Conservation (phyloP, 2,797 vertebrate genomes). For the Manis crassicaudata region DNA sequence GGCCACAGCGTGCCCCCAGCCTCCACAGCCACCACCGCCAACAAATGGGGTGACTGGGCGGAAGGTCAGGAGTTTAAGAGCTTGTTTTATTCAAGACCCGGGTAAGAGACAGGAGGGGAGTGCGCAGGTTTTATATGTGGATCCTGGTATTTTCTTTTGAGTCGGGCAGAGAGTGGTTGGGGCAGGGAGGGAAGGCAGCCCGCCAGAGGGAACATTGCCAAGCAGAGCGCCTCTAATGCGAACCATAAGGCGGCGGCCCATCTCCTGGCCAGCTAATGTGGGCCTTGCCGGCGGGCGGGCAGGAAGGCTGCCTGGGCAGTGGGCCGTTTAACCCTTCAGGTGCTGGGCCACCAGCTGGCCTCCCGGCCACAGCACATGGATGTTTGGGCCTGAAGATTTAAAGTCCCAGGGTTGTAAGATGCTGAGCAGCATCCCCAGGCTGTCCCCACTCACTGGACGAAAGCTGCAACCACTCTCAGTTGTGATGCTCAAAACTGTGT, state of each 20-base stretch:
- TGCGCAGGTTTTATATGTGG: conserved; percentile 68
- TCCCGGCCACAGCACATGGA: not conserved
- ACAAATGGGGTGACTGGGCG: conserved; percentile 74
- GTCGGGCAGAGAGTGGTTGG: conserved; percentile 62
- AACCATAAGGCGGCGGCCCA: conserved; percentile 89
- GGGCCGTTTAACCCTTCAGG: conserved; percentile 84
- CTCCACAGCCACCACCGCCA: not conserved
- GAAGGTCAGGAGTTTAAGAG: conserved; percentile 86
- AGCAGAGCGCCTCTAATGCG: conserved; percentile 88
- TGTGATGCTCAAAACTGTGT: not conserved
- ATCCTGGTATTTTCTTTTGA: conserved; percentile 77
- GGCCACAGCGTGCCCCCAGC: not conserved
- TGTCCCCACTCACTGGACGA: too few relatives aligned
- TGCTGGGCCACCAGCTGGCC: conserved; percentile 52
- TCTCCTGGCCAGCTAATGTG: conserved; percentile 84
- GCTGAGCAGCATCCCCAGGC: too few relatives aligned
- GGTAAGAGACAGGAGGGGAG: conserved; percentile 78
- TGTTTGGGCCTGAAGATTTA: too few relatives aligned
- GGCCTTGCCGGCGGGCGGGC: conserved; percentile 73
- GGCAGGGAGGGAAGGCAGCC: conserved; percentile 81
- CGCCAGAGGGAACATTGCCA: conserved; percentile 87
- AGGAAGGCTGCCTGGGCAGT: conserved; percentile 80
- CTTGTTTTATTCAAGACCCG: conserved; percentile 82
- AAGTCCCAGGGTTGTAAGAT: not conserved
- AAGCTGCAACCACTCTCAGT: not conserved